Evolutionary conservation across 2,113 vertebrate species (phyloP), one percentile per base, ranked within the genome.

Genomic region (Sturnus vulgaris): DNA sequence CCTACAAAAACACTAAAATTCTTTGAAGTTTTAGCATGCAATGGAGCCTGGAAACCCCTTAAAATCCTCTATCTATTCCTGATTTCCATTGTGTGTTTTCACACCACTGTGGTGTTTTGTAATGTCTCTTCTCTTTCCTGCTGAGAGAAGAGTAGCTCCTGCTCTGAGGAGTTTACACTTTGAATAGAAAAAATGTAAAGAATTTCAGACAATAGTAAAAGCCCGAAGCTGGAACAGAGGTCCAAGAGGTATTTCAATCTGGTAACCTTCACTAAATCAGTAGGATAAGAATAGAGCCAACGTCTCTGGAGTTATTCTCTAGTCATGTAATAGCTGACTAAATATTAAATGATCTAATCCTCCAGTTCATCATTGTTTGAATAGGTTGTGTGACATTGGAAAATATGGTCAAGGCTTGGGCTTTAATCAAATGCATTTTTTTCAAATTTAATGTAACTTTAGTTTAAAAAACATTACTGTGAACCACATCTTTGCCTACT

Each of bases 1-100:
- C 23, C 5, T 35, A 33, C 0, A 1, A 35, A 88, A 77, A 9
- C 5, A 28, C 5, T 5, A 11, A 4, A 42, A 1, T 13, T 60
- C 10, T 57, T 6, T 37, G 46, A 86, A 75, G 24, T 52, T 57
- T 82, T 39, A 35, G 3, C 5, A 11, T 23, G 3, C 7, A 77
- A 7, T 23, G 9, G n/a, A 66, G 18, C 5, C 60, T 73, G 15
- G 23, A 12, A 86, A 44, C 1, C 22, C 4, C 10, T 56, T 24
- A 72, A 90, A 90, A 59, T 57, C 22, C 31, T 2, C 5, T 33
- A 0, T 22, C 7, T 72, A 3, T 13, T 84, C 19, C 2, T 55
- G 30, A 64, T 42, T 84, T 81, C 31, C 5, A 27, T 10, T 40
- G 3, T 1, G 15, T 9, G 16, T 25, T 90, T 60, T 44, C 9